Percentiles rank a stretch among this genome's conserved stretches.
phyloP scores from a whole-genome alignment of 2,797 vertebrate species.

The Malurus splendens region DNA sequence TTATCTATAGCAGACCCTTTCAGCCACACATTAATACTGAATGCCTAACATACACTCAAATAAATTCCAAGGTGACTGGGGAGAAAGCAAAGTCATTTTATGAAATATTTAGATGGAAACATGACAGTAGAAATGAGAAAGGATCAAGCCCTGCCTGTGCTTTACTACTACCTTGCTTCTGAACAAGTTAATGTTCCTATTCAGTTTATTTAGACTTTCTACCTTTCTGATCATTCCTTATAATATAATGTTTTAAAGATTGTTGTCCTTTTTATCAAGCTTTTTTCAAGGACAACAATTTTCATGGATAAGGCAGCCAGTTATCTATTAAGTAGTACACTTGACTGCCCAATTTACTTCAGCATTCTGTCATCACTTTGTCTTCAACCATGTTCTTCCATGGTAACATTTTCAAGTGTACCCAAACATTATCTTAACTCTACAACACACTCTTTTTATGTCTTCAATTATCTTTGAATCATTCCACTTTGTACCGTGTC shows the following conservation, averaged over 20 bases:
- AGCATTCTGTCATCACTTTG: background rate
- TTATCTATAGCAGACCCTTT: background rate
- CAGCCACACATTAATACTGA: background rate
- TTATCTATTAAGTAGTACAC: background rate
- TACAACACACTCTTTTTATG: background rate
- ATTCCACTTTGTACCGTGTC: background rate
- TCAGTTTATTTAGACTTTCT: background rate
- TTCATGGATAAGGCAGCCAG: background rate
- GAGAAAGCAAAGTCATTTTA: background rate
- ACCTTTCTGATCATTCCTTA: background rate
- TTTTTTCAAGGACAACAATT: background rate
- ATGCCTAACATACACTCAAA: background rate
- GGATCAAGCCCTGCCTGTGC: background rate
- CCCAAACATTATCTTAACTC: background rate
- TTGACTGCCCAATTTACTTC: background rate
- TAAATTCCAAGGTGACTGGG: background rate
- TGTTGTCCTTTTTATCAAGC: background rate
- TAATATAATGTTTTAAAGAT: background rate
- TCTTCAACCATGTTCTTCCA: background rate
- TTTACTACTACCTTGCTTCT: background rate
- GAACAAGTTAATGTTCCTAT: background rate
- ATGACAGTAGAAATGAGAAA: background rate
- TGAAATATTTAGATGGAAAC: background rate
- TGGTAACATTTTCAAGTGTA: background rate
- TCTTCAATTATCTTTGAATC: background rate